Conservation (phyloP, 2,797 vertebrate genomes). For the Phalloptychus januarius region DNA sequence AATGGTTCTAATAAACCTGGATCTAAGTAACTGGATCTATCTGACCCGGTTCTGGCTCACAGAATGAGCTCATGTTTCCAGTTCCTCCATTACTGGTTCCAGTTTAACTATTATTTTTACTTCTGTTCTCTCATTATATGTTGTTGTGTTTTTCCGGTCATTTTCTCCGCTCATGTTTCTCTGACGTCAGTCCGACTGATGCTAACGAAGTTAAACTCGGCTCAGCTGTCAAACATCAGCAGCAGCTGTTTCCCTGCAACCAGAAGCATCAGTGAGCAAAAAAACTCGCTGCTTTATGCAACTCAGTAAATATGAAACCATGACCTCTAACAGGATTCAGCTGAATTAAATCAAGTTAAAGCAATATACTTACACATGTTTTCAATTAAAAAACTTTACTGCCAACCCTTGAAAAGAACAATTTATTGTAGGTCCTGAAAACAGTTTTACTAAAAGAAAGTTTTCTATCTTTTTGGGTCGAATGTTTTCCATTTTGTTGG, state of each 20-base stretch:
- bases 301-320: background rate
- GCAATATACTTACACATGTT: too few species aligned
- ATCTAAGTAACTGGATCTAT: background rate
- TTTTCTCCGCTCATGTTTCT: background rate
- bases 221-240: conserved; percentile 46
- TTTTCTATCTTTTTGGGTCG: too few species aligned
- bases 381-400: too few species aligned
- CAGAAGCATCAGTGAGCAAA: background rate
- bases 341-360: too few species aligned
- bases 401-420: too few species aligned
- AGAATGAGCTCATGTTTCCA: background rate
- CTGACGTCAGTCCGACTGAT: background rate
- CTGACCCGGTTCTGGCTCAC: background rate
- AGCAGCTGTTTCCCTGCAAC: conserved; percentile 20
- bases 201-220: conserved; percentile 35
- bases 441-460: too few species aligned
- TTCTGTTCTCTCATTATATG: background rate
- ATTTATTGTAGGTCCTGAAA: too few species aligned
- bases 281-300: background rate
- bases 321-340: background rate
- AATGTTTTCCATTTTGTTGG: too few species aligned
- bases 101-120: background rate
- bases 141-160: background rate
- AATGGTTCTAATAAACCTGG: background rate
- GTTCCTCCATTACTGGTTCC: background rate